Base-by-base conservation (phyloP, 30 jellyfish, hydroid and myxozoan species). In the Aurelia aurita complex sp. Pacific region DNA sequence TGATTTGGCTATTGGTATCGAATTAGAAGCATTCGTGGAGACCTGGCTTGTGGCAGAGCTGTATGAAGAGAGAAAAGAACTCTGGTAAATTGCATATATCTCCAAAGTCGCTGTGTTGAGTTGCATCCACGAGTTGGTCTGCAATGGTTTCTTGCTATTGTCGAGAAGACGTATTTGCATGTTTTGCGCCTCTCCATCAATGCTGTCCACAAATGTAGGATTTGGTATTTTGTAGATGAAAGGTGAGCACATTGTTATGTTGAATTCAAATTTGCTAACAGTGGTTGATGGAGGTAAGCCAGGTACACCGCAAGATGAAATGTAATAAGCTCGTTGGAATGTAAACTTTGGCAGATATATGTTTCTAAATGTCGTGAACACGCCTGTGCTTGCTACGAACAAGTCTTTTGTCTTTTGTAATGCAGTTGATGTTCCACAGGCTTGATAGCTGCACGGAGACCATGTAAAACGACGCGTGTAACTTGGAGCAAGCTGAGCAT, bases 51-150 rank as follows among this genome's bases (percentile, higher is more conserved):
- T 5, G 10, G 10, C 38, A 17, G 74, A 75, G 9, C 15, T 17
- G 43, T 34, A 42, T 2, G 89, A 29, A 29, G 97, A 64, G n/a
- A 84, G 88, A n/a, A 74, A 4, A 40, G 92, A 64, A 42, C 84
- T 70, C 10, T 95, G 94, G 57, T 60, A 81, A 69, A 92, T 92
- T 23, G 96, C 97, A 67, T 69, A 85, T 29, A 94, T 60, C 79
- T 89, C 85, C 67, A 87, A 77, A 15, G 96, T 76, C 11, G 97
- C 96, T 9, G 99, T 52, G 90, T 88, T 85, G 43, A 94, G 88
- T 54, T 89, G 99, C 4, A 94, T 59, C 99, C 99, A 94, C 11
- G 96, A 81, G 23, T 88, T 64, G n/a, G 83, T 16, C 5, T 94
- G 67, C 35, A 94, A 54, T 19, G 77, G 82, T 15, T 32, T 51